Conservation (phyloP, 2,888 invertebrate genomes). For the Carpatolechia fugitivella region DNA sequence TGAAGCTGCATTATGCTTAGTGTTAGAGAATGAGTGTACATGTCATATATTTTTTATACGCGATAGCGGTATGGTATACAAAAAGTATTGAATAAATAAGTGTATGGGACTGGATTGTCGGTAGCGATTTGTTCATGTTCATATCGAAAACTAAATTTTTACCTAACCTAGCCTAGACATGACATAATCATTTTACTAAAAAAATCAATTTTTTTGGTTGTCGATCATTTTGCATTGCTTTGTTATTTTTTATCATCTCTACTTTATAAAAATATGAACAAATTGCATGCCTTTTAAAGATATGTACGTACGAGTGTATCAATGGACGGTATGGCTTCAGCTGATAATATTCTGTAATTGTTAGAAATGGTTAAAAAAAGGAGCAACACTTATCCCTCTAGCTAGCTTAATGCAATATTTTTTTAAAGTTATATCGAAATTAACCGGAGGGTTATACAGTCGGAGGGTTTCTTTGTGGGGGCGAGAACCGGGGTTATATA, state of each 20-base stretch:
- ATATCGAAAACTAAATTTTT: background rate
- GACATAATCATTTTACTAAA: background rate
- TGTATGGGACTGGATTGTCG: background rate
- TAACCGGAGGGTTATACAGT: too few relatives aligned
- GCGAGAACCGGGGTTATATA: too few relatives aligned
- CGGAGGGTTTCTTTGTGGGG: too few relatives aligned
- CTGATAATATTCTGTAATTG: background rate
- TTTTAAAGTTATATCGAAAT: background rate
- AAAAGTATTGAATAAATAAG: background rate
- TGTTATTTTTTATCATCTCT: background rate
- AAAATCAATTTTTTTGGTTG: background rate
- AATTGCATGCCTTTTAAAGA: background rate
- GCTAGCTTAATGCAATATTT: too few relatives aligned
- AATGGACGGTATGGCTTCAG: slow-evolving; percentile 1
- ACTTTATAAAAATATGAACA: background rate
- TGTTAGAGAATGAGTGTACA: slow-evolving; percentile 30
- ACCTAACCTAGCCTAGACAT: background rate
- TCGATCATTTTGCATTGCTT: background rate
- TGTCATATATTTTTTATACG: slow-evolving; percentile 36
- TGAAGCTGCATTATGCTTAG: slow-evolving; percentile 2
- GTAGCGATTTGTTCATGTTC: slow-evolving; percentile 3
- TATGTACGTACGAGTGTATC: background rate
- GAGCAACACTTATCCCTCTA: background rate
- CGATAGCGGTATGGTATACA: slow-evolving; percentile 16
- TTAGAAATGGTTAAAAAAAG: background rate